A percentile compares a stretch with the other conserved stretches of the same genome.
Conservation (phyloP, 2,113 vertebrate species). For the Triplophysa siluroides region DNA sequence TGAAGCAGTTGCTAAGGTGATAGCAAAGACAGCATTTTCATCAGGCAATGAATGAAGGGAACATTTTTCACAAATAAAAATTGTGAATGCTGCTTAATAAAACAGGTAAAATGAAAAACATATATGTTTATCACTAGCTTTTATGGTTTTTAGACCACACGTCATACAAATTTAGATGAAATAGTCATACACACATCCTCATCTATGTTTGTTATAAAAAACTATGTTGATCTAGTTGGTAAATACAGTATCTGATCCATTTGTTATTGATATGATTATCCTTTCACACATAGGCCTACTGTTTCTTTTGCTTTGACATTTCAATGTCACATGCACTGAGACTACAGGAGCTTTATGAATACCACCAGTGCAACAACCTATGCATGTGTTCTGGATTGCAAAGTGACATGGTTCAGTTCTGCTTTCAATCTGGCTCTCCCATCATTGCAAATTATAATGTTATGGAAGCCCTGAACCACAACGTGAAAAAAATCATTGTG, state of each 20-base stretch:
- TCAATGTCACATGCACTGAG: background rate
- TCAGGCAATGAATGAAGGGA: constrained; percentile 75
- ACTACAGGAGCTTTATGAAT: background rate
- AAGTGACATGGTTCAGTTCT: background rate
- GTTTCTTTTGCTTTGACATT: background rate
- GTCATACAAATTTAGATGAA: too few relatives aligned
- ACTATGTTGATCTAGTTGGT: constrained; percentile 3
- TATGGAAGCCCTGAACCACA: constrained; percentile 58
- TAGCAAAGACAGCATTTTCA: constrained; percentile 78
- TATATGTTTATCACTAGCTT: too few relatives aligned
- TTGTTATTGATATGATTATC: constrained; percentile 35
- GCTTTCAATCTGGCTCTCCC: background rate
- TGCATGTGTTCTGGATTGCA: background rate
- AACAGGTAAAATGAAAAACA: too few relatives aligned
- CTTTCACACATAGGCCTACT: background rate
- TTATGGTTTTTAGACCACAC: too few relatives aligned
- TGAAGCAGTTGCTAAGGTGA: constrained; percentile 79
- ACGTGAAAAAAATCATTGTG: too few relatives aligned
- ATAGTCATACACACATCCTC: too few relatives aligned
- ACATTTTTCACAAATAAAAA: constrained; percentile 58
- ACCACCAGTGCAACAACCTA: background rate
- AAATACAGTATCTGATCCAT: constrained; percentile 27
- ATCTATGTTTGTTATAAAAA: too few relatives aligned
- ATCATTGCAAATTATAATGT: constrained; percentile 48
- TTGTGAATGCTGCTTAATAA: too few relatives aligned